Evolutionary conservation across 30 jellyfish, hydroid and myxozoan species (phyloP), one percentile per base, ranked within the genome.

Genomic region (Hydra vulgaris): DNA sequence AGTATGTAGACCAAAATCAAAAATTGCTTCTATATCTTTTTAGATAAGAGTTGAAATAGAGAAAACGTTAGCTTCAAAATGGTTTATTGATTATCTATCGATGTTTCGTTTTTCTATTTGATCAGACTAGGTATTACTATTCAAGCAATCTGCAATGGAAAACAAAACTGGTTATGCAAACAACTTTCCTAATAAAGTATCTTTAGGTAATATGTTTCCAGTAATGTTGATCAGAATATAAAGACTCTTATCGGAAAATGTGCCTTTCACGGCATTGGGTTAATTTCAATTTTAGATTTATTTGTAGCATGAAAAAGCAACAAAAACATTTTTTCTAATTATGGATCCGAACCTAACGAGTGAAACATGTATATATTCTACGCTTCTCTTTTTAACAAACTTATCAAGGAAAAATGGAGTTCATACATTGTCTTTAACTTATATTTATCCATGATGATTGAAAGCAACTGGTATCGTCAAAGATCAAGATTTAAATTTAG

Each of bases 371-470:
- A 81, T 86, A 1, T 81, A 78, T 27, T 80, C 92, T 7, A 81
- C 95, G 18, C 87, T 86, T 27, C 17, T 73, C 61, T 80, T 80
- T 73, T 70, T 86, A 77, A 70, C 61, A 22, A 76, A 73, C 0
- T 82, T 69, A 87, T 88, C 89, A 5, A 76, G 40, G 80, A 76
- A 76, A 20, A 25, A 81, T 24, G 52, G 77, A 68, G 66, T 74
- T 15, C 27, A 4, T 15, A 70, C 52, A 16, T 81, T 94, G 67
- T 82, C 88, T 75, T 72, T 82, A 26, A 82, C 88, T 8, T 87
- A 81, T 72, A 88, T 76, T 81, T 88, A 87, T 23, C 94, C 96
- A 16, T 82, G 77, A 0, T 82, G 96, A 86, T 76, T 55, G 17
- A 82, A 87, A 53, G 88, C 96, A 16, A 15, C 79, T 27, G 87